phyloP scores from a whole-genome alignment of 2,113 vertebrate genomes.

The Synchiropus splendidus region DNA sequence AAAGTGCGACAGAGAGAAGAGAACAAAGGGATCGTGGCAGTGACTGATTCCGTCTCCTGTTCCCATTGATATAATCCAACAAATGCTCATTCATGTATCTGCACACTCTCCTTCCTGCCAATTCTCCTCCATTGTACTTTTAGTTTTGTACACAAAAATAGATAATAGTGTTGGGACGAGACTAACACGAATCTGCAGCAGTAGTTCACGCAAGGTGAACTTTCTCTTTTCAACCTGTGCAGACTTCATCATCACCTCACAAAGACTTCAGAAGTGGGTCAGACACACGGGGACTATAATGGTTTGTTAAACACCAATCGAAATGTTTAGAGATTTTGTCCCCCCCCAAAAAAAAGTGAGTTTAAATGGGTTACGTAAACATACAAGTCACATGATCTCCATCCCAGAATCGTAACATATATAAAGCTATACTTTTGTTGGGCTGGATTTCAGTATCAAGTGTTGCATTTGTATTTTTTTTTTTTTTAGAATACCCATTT shows the following conservation, averaged over 20 bases:
- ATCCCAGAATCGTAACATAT: no score
- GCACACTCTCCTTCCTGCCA: slow-evolving; percentile 17
- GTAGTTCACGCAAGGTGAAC: background rate
- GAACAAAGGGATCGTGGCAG: slow-evolving; percentile 21
- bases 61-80: slow-evolving; percentile 38
- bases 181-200: slow-evolving; percentile 9
- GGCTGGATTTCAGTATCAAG: no score
- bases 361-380: no score
- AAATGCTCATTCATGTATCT: slow-evolving; percentile 31
- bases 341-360: no score
- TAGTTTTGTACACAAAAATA: slow-evolving; percentile 10
- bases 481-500: no score
- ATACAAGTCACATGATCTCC: no score
- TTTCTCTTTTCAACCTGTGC: background rate
- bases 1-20: no score
- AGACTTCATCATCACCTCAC: background rate
- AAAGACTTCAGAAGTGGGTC: background rate
- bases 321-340: background rate
- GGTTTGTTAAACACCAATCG: background rate
- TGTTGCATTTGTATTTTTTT: no score
- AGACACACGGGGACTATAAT: background rate
- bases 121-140: slow-evolving; percentile 22
- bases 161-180: slow-evolving; percentile 4
- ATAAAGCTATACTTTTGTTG: no score
- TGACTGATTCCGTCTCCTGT: slow-evolving; percentile 22